Evolutionary conservation across 2,888 invertebrate genomes (phyloP), one percentile per base, ranked within the genome.

Genomic region (Epinotia ramella): DNA sequence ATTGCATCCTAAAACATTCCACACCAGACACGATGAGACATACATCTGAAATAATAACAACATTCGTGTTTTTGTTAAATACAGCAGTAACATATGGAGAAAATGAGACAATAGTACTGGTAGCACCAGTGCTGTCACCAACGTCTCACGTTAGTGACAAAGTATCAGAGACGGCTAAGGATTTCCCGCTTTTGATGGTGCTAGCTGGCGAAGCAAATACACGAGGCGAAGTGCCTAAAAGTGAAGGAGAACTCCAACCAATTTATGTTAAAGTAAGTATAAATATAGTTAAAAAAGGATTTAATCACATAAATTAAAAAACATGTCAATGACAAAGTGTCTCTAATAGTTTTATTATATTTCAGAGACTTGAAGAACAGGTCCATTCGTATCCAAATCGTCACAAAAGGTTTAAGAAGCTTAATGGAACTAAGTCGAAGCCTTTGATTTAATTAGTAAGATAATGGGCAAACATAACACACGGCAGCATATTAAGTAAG

Each of bases 191-290:
- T 6, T 77, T 93, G 3, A 89, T 82, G 82, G 78, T 93, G 63
- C 76, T 93, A 56, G 84, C 87, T n/a, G 83, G 84, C 49, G 84
- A 85, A 6, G 80, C 85, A 6, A 80, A 79, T 11, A 24, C 73
- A 12, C 73, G 79, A 24, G 46, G 18, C 44, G 78, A 80, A 11
- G 77, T 78, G 11, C 60, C 77, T 20, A 78, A 80, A 63, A 78
- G 70, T 24, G 74, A 67, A n/a, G 78, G 75, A 28, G 79, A 84
- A 46, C 69, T 80, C 3, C 78, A 84, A 28, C 91, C 89, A 4
- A 85, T 93, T 65, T 93, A 92, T 72, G 92, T 93, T 3, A 83
- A 90, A 84, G 93, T 93, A 81, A 89, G 93, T 76, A 16, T 44
- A 49, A 1, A 49, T n/a, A n/a, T 53, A 49, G 24, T 28, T 28